phyloP scores from a whole-genome alignment of 1,140 invertebrate genomes.

The Diorhabda sublineata region DNA sequence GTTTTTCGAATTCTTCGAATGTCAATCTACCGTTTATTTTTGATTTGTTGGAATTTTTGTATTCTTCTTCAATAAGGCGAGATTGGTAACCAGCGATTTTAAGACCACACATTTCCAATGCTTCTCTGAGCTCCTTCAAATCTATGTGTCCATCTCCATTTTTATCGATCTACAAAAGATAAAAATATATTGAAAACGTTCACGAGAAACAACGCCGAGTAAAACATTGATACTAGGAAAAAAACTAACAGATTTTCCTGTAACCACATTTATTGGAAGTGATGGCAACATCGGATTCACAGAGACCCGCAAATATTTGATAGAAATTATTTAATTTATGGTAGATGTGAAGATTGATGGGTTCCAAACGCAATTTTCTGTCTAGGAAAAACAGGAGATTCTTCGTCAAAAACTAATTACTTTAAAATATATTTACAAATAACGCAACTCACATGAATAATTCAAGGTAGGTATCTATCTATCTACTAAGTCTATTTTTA shows the following conservation, averaged over 20 bases:
- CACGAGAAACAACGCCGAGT: not conserved
- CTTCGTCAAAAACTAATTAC: too few relatives aligned
- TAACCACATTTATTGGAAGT: not conserved
- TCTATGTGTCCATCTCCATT: slow-evolving; percentile 90
- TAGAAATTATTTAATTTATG: not conserved
- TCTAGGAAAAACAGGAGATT: too few relatives aligned
- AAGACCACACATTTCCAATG: slow-evolving; percentile 85
- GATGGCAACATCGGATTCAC: not conserved
- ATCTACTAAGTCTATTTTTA: too few relatives aligned
- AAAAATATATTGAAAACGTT: not conserved
- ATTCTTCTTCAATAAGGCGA: slow-evolving; percentile 85
- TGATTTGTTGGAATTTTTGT: slow-evolving; percentile 65
- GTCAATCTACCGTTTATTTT: slow-evolving; percentile 72
- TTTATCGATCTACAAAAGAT: slow-evolving; percentile 75
- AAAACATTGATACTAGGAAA: not conserved
- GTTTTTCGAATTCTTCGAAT: slow-evolving; percentile 83
- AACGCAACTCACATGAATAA: too few relatives aligned
- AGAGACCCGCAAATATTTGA: not conserved
- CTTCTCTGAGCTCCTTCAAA: slow-evolving; percentile 80
- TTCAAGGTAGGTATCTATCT: too few relatives aligned
- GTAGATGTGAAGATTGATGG: not conserved
- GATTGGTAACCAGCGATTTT: slow-evolving; percentile 91
- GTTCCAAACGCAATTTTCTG: too few relatives aligned
- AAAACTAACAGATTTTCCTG: not conserved
- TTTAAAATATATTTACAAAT: too few relatives aligned